phyloP scores from a whole-genome alignment of 1,140 invertebrate genomes.

The Eubasilissa regina region DNA sequence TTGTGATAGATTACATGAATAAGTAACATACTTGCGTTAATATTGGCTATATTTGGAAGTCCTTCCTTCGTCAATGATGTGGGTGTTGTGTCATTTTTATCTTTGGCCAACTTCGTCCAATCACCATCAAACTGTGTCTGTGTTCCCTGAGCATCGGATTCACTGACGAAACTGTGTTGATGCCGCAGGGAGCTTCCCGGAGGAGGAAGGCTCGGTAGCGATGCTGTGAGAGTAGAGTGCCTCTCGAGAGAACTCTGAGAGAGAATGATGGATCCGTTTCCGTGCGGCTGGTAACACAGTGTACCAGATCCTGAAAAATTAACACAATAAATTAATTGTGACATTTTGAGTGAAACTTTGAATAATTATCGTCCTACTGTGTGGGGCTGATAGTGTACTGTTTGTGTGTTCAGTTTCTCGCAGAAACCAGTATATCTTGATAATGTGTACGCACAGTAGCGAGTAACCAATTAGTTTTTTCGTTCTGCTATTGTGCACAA shows the following conservation, averaged over 20 bases:
- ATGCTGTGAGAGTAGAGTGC: slow-evolving; percentile 45
- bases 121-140: neutral
- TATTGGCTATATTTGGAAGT: slow-evolving; percentile 55
- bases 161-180: neutral
- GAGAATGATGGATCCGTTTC: slow-evolving; percentile 59
- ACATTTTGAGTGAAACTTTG: too few relatives aligned
- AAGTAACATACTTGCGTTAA: slow-evolving; percentile 52
- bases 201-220: slow-evolving; percentile 22
- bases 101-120: slow-evolving; percentile 4
- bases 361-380: too few relatives aligned
- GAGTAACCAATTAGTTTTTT: too few relatives aligned
- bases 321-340: too few relatives aligned
- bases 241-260: slow-evolving; percentile 56
- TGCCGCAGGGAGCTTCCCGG: neutral
- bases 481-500: too few relatives aligned
- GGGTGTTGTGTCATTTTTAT: slow-evolving; percentile 5
- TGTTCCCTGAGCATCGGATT: neutral
- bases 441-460: too few relatives aligned
- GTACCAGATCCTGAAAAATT: slow-evolving; percentile 53
- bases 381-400: too few relatives aligned
- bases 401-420: too few relatives aligned
- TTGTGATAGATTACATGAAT: neutral
- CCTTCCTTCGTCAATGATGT: slow-evolving; percentile 37
- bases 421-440: too few relatives aligned
- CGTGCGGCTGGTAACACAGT: slow-evolving; percentile 60